Conservation (phyloP, 2,113 vertebrate species). For the Bettongia penicillata region DNA sequence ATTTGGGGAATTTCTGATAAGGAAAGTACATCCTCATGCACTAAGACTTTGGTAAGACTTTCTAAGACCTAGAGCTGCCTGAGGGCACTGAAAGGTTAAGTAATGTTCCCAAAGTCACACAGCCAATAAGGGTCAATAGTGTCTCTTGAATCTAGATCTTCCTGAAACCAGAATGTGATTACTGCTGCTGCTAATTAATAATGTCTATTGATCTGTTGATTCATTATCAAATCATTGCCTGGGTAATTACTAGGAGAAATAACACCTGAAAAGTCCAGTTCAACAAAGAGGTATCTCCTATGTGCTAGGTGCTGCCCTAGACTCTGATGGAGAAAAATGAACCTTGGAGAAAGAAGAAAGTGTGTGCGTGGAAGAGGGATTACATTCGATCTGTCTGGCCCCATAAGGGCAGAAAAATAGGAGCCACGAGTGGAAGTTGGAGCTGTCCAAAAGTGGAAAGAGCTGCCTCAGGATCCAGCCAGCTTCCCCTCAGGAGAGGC, state of each 20-base stretch:
- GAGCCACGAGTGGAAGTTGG: background rate
- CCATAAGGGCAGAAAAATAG: background rate
- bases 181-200: too few relatives aligned
- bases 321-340: background rate
- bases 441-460: background rate
- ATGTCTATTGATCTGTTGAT: background rate
- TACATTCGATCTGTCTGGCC: background rate
- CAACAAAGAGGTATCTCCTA: too few relatives aligned
- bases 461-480: background rate
- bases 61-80: too few relatives aligned
- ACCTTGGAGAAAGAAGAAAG: background rate
- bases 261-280: background rate
- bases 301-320: background rate
- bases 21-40: too few relatives aligned
- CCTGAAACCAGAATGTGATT: too few relatives aligned
- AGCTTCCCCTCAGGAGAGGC: background rate
- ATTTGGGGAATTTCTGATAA: too few relatives aligned
- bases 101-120: background rate
- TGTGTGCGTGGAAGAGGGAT: background rate
- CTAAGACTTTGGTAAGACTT: too few relatives aligned
- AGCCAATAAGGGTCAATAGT: background rate
- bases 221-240: background rate
- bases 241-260: background rate
- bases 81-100: slow-evolving; percentile 29
- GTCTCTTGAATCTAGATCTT: background rate